Base-by-base conservation (phyloP, 2,797 vertebrate species). In the Vireo griseus region DNA sequence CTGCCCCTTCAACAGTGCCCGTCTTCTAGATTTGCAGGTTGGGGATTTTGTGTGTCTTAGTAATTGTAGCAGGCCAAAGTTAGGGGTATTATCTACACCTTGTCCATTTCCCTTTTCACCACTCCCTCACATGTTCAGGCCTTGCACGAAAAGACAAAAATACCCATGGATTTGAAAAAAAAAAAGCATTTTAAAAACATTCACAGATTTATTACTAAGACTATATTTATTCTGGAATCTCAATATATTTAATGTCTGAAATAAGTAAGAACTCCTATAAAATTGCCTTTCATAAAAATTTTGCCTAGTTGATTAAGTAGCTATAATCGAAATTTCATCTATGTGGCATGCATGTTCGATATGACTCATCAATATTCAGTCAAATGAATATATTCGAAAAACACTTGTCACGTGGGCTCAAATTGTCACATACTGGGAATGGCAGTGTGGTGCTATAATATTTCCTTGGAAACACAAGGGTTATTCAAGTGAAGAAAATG, bases 401-500 rank as follows among this genome's bases (percentile, higher is more conserved):
- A 74, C 69, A 52, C 40, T 88, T 77, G 37, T 62, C 28, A 33
- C 0, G 1, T 86, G 39, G 13, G 2, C 42, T 93, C 50, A 67
- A 29, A 80, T 66, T 82, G 12, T 79, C 47, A 54, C 37, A 29
- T 75, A 52, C 48, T 84, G 48, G 29, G 54, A 89, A 93, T 59
- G 35, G 54, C 16, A 42, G 5, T 63, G n/a, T 69, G 29, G 47
- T 68, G 15, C 6, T 90, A 52, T 51, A 88, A 59, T 83, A 91
- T 74, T 92, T 78, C 17, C 25, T 77, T 96, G 19, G 67, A 40
- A 86, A 55, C 28, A 50, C 0, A 3, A 57, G 6, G 3, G 15
- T 65, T 88, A 78, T 91, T 94, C 62, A 67, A 75, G 72, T 50
- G 51, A 91, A 90, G 51, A 85, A 91, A 96, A 86, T 68, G 10